A percentile compares a stretch with the other conserved stretches of the same genome.
These are phyloP conservation scores for Panurus biarmicus DNA, from an alignment of 2,113 vertebrate species.

Conservation along the genomic window DNA sequence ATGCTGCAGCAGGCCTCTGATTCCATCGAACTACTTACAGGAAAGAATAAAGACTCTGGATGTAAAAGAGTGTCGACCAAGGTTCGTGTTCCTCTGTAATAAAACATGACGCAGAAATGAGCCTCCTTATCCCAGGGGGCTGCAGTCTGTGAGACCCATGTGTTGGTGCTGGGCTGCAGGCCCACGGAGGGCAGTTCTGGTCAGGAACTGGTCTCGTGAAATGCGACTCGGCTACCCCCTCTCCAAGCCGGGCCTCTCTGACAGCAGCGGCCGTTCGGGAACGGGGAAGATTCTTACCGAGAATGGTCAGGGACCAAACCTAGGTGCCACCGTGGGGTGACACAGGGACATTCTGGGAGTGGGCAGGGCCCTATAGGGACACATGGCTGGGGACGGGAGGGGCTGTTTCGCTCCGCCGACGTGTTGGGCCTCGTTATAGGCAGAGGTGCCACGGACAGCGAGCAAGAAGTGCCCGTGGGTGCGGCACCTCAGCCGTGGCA, in stretches of 20 bases:
- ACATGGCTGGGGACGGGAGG: rapidly evolving
- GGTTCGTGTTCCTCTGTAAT: background rate
- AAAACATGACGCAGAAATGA: background rate
- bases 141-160: background rate
- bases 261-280: background rate
- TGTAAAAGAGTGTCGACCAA: no score
- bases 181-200: no score
- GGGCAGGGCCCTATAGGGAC: background rate
- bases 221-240: background rate
- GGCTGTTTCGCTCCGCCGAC: background rate
- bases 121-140: background rate
- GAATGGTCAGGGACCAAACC: no score
- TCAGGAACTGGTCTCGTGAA: rapidly evolving
- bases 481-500: background rate
- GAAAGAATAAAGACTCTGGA: background rate
- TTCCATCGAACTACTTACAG: background rate
- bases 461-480: background rate
- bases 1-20: background rate
- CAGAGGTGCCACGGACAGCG: background rate
- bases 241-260: background rate
- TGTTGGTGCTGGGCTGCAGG: background rate
- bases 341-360: background rate
- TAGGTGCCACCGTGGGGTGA: no score
- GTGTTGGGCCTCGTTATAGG: no score
- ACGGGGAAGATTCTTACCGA: no score